A percentile compares a stretch with the other conserved stretches of the same genome.
Conservation (phyloP, 2,797 vertebrate species). For the Hippoglossus hippoglossus region DNA sequence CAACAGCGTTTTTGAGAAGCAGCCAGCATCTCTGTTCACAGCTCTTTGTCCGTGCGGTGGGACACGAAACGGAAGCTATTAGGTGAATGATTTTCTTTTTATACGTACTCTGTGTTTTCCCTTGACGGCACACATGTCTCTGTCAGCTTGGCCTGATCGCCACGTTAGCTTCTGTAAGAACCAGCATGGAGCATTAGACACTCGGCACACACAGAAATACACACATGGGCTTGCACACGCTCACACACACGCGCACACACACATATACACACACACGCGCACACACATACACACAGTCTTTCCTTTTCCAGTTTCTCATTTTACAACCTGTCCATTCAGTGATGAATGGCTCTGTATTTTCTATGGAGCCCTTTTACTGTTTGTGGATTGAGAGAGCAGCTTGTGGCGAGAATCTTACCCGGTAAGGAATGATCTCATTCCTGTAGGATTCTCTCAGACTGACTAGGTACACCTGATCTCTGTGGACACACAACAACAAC, state of each 20-base stretch:
- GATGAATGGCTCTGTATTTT: conserved; percentile 71
- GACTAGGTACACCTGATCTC: conserved; percentile 99
- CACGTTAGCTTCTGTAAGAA: conserved; percentile 93
- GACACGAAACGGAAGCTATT: conserved; percentile 2
- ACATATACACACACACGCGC: not conserved
- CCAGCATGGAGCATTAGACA: conserved; percentile 46
- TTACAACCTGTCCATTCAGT: conserved; percentile 67
- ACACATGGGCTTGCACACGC: conserved; percentile 1
- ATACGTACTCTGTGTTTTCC: conserved; percentile 96
- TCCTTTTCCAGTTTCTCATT: conserved; percentile 65
- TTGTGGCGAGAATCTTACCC: conserved; percentile 86
- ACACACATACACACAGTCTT: conserved; percentile 25
- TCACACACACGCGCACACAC: not conserved
- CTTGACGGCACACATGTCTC: conserved; percentile 97
- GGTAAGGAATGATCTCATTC: conserved; percentile 95
- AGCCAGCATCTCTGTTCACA: not conserved
- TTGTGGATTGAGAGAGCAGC: conserved; percentile 55
- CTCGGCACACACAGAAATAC: conserved; percentile 6
- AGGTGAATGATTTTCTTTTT: conserved; percentile 1
- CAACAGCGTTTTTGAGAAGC: conserved; percentile 13
- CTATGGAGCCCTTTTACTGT: conserved; percentile 54
- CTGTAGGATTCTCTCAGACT: conserved; percentile 96
- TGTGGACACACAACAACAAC: conserved; percentile 73
- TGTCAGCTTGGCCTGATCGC: conserved; percentile 94
- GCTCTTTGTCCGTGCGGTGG: not conserved